Conservation (phyloP, 2,797 vertebrate genomes). For the Squalus acanthias region DNA sequence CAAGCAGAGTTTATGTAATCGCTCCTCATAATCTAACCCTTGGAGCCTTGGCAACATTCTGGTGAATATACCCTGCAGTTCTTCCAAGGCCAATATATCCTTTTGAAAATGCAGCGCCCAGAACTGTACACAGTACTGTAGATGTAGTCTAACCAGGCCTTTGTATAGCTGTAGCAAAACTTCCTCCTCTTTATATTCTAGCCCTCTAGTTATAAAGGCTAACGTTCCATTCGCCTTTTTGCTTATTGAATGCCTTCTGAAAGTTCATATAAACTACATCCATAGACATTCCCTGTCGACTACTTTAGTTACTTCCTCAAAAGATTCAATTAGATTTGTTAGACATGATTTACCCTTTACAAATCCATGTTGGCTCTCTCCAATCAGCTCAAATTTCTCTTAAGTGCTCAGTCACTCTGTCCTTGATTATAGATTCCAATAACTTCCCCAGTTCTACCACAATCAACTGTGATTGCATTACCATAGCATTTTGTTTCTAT, state of each 20-base stretch:
- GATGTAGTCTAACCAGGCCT: too few species aligned
- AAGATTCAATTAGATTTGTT: background rate
- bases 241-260: background rate
- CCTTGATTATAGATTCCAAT: background rate
- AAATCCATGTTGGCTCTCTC: background rate
- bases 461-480: background rate
- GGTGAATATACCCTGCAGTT: too few species aligned
- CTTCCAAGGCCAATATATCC: too few species aligned
- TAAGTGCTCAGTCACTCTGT: background rate
- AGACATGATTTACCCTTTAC: background rate
- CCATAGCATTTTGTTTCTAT: background rate
- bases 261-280: background rate
- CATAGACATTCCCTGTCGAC: background rate
- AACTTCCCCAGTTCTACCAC: background rate
- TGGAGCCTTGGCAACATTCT: too few species aligned
- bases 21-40: too few species aligned
- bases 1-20: too few species aligned
- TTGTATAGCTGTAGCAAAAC: too few species aligned
- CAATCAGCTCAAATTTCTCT: background rate
- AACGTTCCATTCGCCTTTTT: too few species aligned
- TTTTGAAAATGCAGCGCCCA: too few species aligned
- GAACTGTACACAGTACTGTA: too few species aligned
- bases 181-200: too few species aligned
- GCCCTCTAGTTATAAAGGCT: too few species aligned
- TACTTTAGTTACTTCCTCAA: background rate